phyloP scores from a whole-genome alignment of 2,113 vertebrate species.

The Ardeotis arabs region DNA sequence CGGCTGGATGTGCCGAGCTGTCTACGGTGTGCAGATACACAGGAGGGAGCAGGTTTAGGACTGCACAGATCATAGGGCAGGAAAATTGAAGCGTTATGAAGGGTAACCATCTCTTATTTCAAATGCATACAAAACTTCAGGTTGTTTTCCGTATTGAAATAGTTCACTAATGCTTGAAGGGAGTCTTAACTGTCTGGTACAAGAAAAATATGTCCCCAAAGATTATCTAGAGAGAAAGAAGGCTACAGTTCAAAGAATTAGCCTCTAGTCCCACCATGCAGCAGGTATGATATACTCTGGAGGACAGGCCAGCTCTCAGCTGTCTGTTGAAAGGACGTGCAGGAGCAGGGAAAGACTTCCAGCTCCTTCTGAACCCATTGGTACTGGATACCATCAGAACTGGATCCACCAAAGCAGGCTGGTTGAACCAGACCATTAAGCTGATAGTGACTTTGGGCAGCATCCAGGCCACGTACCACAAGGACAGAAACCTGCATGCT shows the following conservation, averaged over 20 bases:
- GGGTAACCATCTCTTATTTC: constrained; percentile 24
- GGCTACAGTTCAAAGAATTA: background rate
- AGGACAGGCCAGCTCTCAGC: background rate
- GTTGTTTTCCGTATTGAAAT: constrained; percentile 6
- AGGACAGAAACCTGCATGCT: background rate
- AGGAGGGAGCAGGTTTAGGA: constrained; percentile 29
- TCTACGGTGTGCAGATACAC: background rate
- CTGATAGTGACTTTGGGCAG: background rate
- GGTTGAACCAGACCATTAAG: background rate
- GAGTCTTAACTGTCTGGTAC: background rate
- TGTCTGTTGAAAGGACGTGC: background rate
- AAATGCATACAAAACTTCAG: background rate
- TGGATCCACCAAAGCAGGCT: background rate
- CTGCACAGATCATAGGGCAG: constrained; percentile 33
- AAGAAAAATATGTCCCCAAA: background rate
- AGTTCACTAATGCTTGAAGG: constrained; percentile 7
- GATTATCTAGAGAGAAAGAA: background rate
- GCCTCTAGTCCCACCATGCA: background rate
- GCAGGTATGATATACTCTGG: background rate
- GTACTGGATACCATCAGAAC: background rate
- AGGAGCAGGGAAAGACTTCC: background rate
- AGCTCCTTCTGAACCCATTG: background rate
- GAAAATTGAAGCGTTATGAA: constrained; percentile 36
- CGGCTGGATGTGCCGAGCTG: constrained; percentile 12
- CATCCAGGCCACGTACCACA: accelerated